A percentile compares a stretch with the other conserved stretches of the same genome.
phyloP scores from a whole-genome alignment of 1,140 invertebrate genomes.

The Trichomalopsis sarcophagae region DNA sequence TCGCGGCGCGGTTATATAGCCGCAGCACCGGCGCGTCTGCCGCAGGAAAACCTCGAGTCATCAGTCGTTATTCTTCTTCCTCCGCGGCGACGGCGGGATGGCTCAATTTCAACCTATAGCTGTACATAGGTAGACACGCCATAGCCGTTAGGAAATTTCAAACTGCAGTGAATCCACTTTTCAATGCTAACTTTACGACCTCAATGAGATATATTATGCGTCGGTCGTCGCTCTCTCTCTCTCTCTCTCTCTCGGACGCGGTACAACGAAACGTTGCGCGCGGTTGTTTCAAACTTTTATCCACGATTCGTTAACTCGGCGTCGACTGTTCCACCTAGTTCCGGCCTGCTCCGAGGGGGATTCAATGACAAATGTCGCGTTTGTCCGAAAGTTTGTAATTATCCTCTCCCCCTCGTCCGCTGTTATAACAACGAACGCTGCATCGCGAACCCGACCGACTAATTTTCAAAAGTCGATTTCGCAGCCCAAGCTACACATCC shows the following conservation, averaged over 20 bases:
- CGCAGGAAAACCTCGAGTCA: background rate
- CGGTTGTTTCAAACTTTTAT: background rate
- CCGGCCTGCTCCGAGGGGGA: background rate
- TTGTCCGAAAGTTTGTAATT: slow-evolving; percentile 31
- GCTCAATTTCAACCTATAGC: no score
- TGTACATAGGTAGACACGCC: no score
- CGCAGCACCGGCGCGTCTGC: no score
- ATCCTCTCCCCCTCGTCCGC: background rate
- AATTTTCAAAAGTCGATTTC: no score
- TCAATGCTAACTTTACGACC: background rate
- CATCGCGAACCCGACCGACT: no score
- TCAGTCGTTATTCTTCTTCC: slow-evolving; percentile 32
- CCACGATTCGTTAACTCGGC: slow-evolving; percentile 18
- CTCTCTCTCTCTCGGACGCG: no score
- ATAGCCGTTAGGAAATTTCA: background rate
- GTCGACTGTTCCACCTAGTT: slow-evolving; percentile 7
- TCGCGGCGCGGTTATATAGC: background rate
- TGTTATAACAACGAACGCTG: no score
- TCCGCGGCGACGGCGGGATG: no score
- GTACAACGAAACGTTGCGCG: background rate
- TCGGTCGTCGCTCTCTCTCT: background rate
- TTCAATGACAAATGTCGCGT: background rate
- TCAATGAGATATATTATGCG: slow-evolving; percentile 14
- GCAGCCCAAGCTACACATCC: no score
- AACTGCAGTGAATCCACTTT: background rate